A percentile compares a stretch with the other conserved stretches of the same genome.
Evolutionary conservation across 2,888 invertebrate species (phyloP).

Genomic region (Apodemia duryi): DNA sequence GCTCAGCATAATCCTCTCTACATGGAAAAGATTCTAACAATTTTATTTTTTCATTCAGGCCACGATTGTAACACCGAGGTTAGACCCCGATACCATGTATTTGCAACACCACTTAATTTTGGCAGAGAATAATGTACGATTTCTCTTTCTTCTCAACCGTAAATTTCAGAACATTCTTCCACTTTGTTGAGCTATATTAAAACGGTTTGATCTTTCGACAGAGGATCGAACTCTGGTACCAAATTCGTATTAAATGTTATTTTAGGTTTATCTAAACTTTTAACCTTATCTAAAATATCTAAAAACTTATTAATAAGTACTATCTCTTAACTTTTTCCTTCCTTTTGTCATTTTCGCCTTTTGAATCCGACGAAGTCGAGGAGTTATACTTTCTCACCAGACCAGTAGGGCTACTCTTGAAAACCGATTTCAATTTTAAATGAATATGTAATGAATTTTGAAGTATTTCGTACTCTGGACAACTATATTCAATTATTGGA

Average conservation of each 20-base stretch:
- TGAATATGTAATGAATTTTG: too few species aligned
- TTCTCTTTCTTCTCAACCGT: conserved; percentile 18
- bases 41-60: conserved; percentile 28
- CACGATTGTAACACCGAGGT: conserved; percentile 24
- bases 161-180: conserved; percentile 23
- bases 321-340: too few species aligned
- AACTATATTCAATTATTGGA: too few species aligned
- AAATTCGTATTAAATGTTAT: conserved; percentile 20
- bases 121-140: conserved; percentile 28
- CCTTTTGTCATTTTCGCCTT: too few species aligned
- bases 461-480: too few species aligned
- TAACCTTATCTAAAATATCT: conserved; percentile 1
- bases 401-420: too few species aligned
- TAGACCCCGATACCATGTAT: conserved; percentile 29
- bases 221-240: conserved; percentile 28
- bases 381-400: too few species aligned
- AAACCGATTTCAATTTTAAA: too few species aligned
- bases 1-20: conserved; percentile 28
- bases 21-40: conserved; percentile 27
- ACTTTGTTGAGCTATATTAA: conserved; percentile 25
- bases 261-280: conserved; percentile 8
- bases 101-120: conserved; percentile 28
- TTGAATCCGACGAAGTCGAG: too few species aligned
- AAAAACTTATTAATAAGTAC: neutral
- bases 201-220: conserved; percentile 23